Percentiles rank a stretch among this genome's conserved stretches.
These are phyloP conservation scores for Chrysaora quinquecirrha DNA, from an alignment of 30 jellyfish, hydroid and myxozoan genomes.

Conservation along the genomic window DNA sequence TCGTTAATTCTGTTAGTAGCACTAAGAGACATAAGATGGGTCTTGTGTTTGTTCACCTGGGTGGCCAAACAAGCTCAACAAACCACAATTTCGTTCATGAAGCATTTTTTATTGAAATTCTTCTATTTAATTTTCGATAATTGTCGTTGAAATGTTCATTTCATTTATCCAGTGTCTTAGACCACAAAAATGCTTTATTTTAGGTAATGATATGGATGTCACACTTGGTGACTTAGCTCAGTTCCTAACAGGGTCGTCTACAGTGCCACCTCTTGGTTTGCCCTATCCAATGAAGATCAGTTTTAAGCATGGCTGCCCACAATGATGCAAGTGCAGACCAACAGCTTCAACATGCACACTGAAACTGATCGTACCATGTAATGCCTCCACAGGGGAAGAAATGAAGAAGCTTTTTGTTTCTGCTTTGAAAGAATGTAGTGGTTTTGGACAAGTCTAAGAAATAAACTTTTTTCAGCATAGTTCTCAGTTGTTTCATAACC, in stretches of 20 bases:
- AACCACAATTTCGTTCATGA: neutral
- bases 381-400: conserved; percentile 1
- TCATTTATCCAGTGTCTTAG: too few species aligned
- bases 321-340: conserved; percentile 50
- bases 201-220: neutral
- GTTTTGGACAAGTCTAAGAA: conserved; percentile 16
- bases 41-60: too few species aligned
- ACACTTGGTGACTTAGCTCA: neutral
- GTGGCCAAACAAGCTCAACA: neutral
- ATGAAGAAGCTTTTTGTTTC: conserved; percentile 22
- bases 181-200: neutral
- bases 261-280: conserved; percentile 31
- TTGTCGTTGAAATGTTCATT: neutral
- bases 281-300: neutral
- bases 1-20: too few species aligned
- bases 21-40: too few species aligned
- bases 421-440: conserved; percentile 26
- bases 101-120: too few species aligned
- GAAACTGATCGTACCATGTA: conserved; percentile 9
- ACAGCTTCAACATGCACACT: conserved; percentile 43
- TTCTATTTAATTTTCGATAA: neutral
- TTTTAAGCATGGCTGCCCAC: conserved; percentile 25
- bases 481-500: too few species aligned
- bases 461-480: too few species aligned
- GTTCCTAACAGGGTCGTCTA: conserved; percentile 13